These are phyloP conservation scores for Tragelaphus oryx DNA, from an alignment of 2,797 vertebrate genomes.

Conservation along the genomic window DNA sequence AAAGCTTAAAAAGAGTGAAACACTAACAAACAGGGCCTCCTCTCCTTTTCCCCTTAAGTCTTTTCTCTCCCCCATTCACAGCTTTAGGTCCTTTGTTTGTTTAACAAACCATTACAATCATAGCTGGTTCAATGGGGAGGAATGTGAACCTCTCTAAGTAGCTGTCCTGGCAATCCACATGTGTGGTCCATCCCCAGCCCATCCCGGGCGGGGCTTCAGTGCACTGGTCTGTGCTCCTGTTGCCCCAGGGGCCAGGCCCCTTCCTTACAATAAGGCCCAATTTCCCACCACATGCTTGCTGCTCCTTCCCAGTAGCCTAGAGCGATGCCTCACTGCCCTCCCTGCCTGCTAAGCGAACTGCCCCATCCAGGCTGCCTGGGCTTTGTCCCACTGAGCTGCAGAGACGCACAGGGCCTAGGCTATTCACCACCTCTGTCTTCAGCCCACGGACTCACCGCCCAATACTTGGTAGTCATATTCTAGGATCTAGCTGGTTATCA, in stretches of 20 bases:
- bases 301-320: conserved; percentile 47
- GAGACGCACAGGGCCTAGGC: background rate
- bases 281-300: conserved; percentile 1
- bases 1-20: background rate
- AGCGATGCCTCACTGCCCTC: background rate
- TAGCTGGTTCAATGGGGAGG: conserved; percentile 38
- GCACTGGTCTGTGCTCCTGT: background rate
- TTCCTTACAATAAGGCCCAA: conserved; percentile 38
- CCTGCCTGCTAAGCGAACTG: background rate
- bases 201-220: background rate
- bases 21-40: background rate
- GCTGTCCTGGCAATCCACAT: conserved; percentile 55
- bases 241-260: background rate
- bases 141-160: conserved; percentile 53
- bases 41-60: conserved; percentile 45
- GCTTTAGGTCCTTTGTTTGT: conserved; percentile 62
- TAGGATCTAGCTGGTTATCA: background rate
- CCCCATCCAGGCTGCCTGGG: background rate
- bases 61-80: conserved; percentile 56
- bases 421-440: background rate
- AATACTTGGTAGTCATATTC: background rate
- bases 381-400: background rate
- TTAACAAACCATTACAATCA: conserved; percentile 67
- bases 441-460: background rate
- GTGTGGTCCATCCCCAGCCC: conserved; percentile 62